Conservation (phyloP, 2,113 vertebrate genomes). For the Panurus biarmicus region DNA sequence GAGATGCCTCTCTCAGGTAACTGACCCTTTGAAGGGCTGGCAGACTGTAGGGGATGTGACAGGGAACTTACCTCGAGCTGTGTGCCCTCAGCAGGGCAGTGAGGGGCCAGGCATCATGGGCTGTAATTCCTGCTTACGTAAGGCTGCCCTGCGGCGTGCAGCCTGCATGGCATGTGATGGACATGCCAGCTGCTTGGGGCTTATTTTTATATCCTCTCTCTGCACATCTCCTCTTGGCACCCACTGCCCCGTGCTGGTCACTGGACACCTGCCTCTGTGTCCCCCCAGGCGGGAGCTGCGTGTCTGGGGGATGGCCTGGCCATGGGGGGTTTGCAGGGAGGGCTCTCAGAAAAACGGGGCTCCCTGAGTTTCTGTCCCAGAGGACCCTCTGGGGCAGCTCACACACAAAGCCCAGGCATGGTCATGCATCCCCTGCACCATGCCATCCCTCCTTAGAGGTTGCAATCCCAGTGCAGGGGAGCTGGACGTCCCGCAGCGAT, state of each 20-base stretch:
- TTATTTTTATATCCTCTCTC: constrained; percentile 9
- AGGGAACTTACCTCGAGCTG: background rate
- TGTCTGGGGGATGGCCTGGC: accelerated
- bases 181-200: background rate
- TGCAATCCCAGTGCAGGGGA: background rate
- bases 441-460: background rate
- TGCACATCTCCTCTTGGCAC: background rate
- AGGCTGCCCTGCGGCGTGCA: background rate
- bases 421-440: accelerated
- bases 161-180: background rate
- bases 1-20: background rate
- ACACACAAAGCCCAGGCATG: background rate
- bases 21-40: background rate
- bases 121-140: background rate
- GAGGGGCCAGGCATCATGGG: background rate
- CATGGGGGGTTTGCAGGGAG: accelerated
- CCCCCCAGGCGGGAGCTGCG: accelerated
- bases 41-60: background rate
- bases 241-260: accelerated
- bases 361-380: background rate
- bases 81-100: background rate
- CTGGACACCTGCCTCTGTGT: background rate
- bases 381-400: no score
- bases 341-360: background rate
- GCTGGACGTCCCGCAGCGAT: accelerated